phyloP scores from a whole-genome alignment of 2,888 invertebrate species.

The Ormyrus pomaceus region DNA sequence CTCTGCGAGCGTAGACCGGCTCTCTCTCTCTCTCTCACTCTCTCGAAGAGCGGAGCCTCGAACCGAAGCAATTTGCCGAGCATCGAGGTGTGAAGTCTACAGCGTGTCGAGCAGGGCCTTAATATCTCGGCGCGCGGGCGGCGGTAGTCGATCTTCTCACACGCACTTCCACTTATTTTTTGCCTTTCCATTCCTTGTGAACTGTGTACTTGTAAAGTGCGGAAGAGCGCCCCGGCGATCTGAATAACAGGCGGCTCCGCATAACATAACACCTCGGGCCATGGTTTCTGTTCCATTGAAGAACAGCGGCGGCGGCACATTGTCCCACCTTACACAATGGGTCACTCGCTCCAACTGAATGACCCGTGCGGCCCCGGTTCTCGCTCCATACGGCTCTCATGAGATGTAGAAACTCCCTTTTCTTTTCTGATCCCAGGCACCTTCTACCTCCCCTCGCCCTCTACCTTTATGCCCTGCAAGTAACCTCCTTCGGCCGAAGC shows the following conservation, averaged over 20 bases:
- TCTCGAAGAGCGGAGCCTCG: not conserved
- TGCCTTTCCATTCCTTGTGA: constrained; percentile 10
- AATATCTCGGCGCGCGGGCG: constrained; percentile 32
- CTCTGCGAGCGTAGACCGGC: not conserved
- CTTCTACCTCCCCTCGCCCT: not conserved
- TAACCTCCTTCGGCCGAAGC: too few relatives aligned
- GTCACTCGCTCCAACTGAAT: constrained; percentile 36
- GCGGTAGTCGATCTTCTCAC: constrained; percentile 19
- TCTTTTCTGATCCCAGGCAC: constrained; percentile 24
- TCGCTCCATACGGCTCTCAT: constrained; percentile 26
- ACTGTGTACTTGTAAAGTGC: not conserved
- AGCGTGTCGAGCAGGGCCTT: constrained; percentile 35
- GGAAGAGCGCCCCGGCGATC: constrained; percentile 2
- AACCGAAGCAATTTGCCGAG: constrained; percentile 48
- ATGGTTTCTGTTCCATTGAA: constrained; percentile 10
- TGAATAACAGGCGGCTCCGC: constrained; percentile 14
- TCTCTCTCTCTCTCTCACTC: not conserved
- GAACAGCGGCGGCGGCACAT: constrained; percentile 10
- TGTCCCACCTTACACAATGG: constrained; percentile 42
- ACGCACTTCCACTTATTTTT: constrained; percentile 11
- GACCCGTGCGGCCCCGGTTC: constrained; percentile 18
- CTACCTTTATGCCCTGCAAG: too few relatives aligned
- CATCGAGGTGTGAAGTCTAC: constrained; percentile 53
- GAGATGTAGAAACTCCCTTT: constrained; percentile 29
- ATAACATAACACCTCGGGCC: constrained; percentile 34